Evolutionary conservation across 2,797 vertebrate species (phyloP), one percentile per base, ranked within the genome.

Genomic region (Pteronotus mesoamericanus): DNA sequence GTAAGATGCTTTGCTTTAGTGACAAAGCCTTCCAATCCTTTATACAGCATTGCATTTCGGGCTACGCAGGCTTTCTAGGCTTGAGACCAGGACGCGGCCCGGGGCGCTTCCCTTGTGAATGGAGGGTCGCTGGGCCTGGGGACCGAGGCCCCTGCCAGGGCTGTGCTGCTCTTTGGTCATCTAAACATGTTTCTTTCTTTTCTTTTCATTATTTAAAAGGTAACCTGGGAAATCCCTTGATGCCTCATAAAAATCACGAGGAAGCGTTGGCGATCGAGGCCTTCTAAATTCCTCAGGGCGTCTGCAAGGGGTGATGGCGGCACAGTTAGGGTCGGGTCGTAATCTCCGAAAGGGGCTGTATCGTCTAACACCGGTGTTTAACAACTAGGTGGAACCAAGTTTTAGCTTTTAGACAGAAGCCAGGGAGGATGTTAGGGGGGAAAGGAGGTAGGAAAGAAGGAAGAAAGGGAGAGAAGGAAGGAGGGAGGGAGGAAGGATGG

Each of bases 101-200:
- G 37, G 39, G 51, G 0, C 29, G 9, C 53, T 86, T 78, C 42
- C 55, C 86, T 92, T 66, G 83, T 10, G 37, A 92, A 69, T 16
- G 84, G 39, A 59, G 9, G 51, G 18, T 66, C 79, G 44, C 22
- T 68, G 37, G 57, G 82, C 80, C 48, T 18, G 55, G 24, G 68
- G 39, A 59, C 8, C 61, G 44, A 82, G 9, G 10, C 9, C 53
- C 72, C 37, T 55, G 24, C 26, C 19, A 39, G 29, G 32, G 15
- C 8, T 19, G 61, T 22, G 21, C 15, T 93, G 77, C 55, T 75
- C 24, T 48, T 61, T 37, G 69, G 75, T 79, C 46, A 89, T 46
- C 96, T 75, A 89, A 85, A 74, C 79, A 86, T 55, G 9, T 57
- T 89, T 64, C 14, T 57, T 89, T 64, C 14, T 22, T 96, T 93